Base-by-base conservation (phyloP, 2,888 invertebrate genomes). In the Pimpla rufipes region DNA sequence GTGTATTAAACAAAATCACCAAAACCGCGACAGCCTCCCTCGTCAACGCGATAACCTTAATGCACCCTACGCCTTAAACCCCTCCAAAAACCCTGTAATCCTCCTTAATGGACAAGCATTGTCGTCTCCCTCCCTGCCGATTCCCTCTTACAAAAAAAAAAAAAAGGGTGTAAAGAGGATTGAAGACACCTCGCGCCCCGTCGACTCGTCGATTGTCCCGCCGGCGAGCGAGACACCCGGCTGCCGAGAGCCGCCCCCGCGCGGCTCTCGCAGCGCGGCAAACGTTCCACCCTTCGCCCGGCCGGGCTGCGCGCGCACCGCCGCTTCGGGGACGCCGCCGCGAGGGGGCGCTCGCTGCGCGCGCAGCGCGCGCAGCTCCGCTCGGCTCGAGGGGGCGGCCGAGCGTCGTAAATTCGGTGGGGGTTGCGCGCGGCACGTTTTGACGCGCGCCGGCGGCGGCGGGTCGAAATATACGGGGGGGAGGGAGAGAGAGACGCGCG, bases 351-450 rank as follows among this genome's bases (percentile, higher is more conserved):
- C 18, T 21, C 40, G 64, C 50, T 45, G 71, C 59, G 71, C 7
- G 57, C 71, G 66, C 67, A 40, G 23, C 75, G 23, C 18, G 70
- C 67, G 42, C 57, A 37, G 57, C 71, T 74, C 68, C n/a, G n/a
- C n/a, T n/a, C n/a, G n/a, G 68, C 71, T 6, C 8, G 13, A 50
- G 79, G 71, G 64, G 67, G 50, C 86, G 81, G 84, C 18, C 64
- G 21, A 52, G 85, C 84, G 85, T 85, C 88, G 88, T 87, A 88
- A 89, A 89, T 89, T 89, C 86, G 85, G 89, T 83, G 90, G 90
- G 88, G 88, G 87, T 90, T 89, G 90, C 89, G 90, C 89, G 90
- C 90, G 89, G 81, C 86, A 75, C 83, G 86, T 81, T 87, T 86
- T 84, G 81, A 78, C 82, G 85, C 86, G n/a, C n/a, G n/a, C n/a